These are phyloP conservation scores for Gorsachius magnificus DNA, from an alignment of 2,797 vertebrate genomes.

Conservation along the genomic window DNA sequence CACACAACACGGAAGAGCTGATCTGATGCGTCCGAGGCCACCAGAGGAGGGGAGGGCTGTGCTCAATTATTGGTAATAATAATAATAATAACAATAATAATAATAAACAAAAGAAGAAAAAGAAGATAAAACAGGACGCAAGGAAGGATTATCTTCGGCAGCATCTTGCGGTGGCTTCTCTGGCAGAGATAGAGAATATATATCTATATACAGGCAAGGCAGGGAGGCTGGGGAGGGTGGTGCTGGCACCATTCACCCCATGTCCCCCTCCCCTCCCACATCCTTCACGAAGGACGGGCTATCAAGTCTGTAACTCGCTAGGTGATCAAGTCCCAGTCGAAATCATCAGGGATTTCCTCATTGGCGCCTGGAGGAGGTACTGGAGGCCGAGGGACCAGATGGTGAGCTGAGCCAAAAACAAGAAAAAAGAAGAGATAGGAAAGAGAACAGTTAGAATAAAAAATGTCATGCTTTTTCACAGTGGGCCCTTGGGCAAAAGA, in stretches of 20 bases:
- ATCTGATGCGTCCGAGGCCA: slow-evolving; percentile 46
- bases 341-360: slow-evolving; percentile 96
- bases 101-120: slow-evolving; percentile 71
- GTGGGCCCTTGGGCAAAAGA: background rate
- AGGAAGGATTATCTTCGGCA: slow-evolving; percentile 79
- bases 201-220: slow-evolving; percentile 77
- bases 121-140: slow-evolving; percentile 72
- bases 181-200: slow-evolving; percentile 79
- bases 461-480: background rate
- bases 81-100: slow-evolving; percentile 68
- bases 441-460: background rate
- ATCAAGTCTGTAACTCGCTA: slow-evolving; percentile 68
- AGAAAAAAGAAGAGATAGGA: slow-evolving; percentile 15
- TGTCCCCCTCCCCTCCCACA: slow-evolving; percentile 5
- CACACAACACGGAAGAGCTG: background rate
- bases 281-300: slow-evolving; percentile 59
- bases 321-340: slow-evolving; percentile 94
- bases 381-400: slow-evolving; percentile 79
- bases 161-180: slow-evolving; percentile 80
- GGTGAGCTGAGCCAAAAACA: slow-evolving; percentile 78
- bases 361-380: slow-evolving; percentile 85
- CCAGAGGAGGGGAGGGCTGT: slow-evolving; percentile 59
- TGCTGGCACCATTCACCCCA: slow-evolving; percentile 45
- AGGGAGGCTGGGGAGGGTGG: slow-evolving; percentile 30
- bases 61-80: slow-evolving; percentile 72